A percentile compares a stretch with the other conserved stretches of the same genome.
Evolutionary conservation across 2,113 vertebrate species (phyloP).

Genomic region (Epinephelus lanceolatus): DNA sequence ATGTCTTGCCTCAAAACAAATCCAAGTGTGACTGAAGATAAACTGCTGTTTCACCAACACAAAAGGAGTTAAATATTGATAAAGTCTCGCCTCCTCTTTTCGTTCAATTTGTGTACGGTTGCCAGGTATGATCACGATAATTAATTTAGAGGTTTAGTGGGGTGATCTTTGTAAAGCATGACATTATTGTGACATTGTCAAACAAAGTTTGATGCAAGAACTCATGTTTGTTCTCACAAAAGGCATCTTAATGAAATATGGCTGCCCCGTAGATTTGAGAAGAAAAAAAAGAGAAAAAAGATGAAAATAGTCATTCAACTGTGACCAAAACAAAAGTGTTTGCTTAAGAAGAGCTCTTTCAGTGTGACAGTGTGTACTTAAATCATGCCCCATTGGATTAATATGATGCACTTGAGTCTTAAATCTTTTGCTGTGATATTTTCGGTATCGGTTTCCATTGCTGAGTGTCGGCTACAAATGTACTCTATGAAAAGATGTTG

Average conservation of each 20-base stretch:
- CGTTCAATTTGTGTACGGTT: slow-evolving; percentile 41
- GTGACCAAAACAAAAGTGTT: slow-evolving; percentile 79
- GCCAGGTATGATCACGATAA: slow-evolving; percentile 46
- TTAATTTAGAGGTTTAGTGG: slow-evolving; percentile 42
- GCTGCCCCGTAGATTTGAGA: slow-evolving; percentile 52
- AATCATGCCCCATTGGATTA: slow-evolving; percentile 60
- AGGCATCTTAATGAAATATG: slow-evolving; percentile 46
- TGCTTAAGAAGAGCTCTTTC: slow-evolving; percentile 53
- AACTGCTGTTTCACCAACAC: slow-evolving; percentile 65
- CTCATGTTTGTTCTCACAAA: slow-evolving; percentile 49
- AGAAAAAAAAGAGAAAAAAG: slow-evolving; percentile 39
- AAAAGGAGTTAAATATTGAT: slow-evolving; percentile 54
- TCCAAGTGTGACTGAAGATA: slow-evolving; percentile 48
- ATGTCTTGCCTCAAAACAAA: slow-evolving; percentile 47
- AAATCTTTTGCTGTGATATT: slow-evolving; percentile 78
- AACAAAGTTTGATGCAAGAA: slow-evolving; percentile 53
- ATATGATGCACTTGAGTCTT: slow-evolving; percentile 83
- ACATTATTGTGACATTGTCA: slow-evolving; percentile 51
- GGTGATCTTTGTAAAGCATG: slow-evolving; percentile 70
- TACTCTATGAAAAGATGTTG: slow-evolving; percentile 55
- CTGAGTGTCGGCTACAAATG: slow-evolving; percentile 56
- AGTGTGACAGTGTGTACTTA: slow-evolving; percentile 64
- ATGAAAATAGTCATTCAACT: slow-evolving; percentile 72
- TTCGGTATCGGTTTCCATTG: slow-evolving; percentile 64
- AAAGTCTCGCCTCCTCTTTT: slow-evolving; percentile 53